Evolutionary conservation across 1,140 invertebrate species (phyloP).

Genomic region (Platorchestia sp.): DNA sequence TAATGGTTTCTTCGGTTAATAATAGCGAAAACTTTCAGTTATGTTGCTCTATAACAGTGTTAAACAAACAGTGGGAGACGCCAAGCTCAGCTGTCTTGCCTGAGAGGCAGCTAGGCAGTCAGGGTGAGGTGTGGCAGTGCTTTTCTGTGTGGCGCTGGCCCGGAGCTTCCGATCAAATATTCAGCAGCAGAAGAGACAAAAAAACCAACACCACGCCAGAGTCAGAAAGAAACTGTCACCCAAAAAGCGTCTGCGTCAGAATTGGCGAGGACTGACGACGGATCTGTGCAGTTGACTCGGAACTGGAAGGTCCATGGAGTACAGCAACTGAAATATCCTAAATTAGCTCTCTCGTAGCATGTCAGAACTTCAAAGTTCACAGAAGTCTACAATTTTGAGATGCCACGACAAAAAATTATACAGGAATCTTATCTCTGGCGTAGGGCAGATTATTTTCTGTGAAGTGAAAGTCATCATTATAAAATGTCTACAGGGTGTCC

Average conservation of each 20-base stretch:
- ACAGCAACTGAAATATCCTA: not conserved
- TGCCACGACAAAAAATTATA: not conserved
- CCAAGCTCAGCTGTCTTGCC: not conserved
- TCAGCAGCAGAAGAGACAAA: slow-evolving; percentile 24
- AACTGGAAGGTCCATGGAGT: not conserved
- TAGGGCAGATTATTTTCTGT: not conserved
- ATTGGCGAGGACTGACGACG: not conserved
- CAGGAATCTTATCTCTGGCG: not conserved
- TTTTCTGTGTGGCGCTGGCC: slow-evolving; percentile 12
- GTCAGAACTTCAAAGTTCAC: not conserved
- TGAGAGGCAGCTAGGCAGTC: not conserved
- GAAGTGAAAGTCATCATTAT: not conserved
- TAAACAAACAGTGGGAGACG: not conserved
- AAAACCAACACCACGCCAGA: slow-evolving; percentile 29
- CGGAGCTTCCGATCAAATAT: slow-evolving; percentile 23
- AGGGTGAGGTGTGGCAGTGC: slow-evolving; percentile 14
- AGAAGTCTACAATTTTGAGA: not conserved
- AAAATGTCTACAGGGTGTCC: not conserved
- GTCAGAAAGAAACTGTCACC: not conserved
- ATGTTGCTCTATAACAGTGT: not conserved
- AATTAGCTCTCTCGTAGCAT: not conserved
- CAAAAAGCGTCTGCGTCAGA: slow-evolving; percentile 2
- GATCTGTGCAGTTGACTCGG: not conserved
- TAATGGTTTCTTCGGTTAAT: not conserved
- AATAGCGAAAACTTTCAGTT: not conserved